Percentiles rank a stretch among this genome's conserved stretches.
Conservation (phyloP, 2,113 vertebrate species). For the Vidua macroura region DNA sequence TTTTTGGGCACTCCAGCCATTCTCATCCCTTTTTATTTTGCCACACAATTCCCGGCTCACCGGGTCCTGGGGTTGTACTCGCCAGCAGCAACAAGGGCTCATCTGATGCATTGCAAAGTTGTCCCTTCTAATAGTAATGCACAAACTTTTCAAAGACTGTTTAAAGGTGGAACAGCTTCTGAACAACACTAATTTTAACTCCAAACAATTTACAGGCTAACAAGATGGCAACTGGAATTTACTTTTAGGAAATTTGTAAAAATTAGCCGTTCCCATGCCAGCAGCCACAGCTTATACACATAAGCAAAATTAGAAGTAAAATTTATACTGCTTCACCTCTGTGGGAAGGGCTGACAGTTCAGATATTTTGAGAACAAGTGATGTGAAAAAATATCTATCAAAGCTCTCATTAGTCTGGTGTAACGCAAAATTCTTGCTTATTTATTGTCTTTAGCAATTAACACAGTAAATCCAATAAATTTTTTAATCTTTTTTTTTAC, state of each 20-base stretch:
- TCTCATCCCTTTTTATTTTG: background rate
- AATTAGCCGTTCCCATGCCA: background rate
- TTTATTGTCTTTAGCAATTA: background rate
- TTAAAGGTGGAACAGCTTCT: background rate
- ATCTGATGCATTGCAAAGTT: background rate
- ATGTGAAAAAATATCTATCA: background rate
- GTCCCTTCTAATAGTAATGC: background rate
- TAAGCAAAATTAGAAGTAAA: background rate
- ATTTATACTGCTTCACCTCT: background rate
- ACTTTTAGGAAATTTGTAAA: background rate
- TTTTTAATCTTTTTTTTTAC: background rate
- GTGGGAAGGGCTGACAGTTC: background rate
- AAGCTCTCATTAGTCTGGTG: background rate
- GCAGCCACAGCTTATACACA: background rate
- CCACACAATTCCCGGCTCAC: background rate
- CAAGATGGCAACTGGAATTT: background rate
- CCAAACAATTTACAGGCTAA: background rate
- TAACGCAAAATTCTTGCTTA: background rate
- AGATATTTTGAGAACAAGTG: background rate
- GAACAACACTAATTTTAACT: background rate
- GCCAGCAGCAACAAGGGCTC: background rate
- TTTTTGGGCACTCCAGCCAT: background rate
- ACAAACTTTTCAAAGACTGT: background rate
- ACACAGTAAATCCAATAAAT: background rate
- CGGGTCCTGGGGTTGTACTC: background rate